Conservation (phyloP, 2,113 vertebrate species). For the Odocoileus virginianus region DNA sequence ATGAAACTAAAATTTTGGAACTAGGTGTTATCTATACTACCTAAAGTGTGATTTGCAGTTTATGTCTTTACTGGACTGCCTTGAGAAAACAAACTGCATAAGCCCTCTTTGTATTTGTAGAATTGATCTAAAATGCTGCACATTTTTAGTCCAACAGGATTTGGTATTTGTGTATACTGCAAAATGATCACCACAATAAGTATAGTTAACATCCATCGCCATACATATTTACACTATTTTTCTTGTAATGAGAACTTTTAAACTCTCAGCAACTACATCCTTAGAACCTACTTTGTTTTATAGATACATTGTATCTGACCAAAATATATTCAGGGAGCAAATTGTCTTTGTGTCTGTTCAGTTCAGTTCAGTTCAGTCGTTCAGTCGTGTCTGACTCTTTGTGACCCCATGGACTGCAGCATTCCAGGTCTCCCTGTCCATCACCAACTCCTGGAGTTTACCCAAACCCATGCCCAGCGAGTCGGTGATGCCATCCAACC, state of each 20-base stretch:
- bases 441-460: background rate
- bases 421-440: background rate
- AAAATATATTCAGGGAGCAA: background rate
- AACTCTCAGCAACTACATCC: background rate
- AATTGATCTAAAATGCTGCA: background rate
- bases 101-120: background rate
- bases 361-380: background rate
- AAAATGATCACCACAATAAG: background rate
- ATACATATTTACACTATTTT: background rate
- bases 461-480: background rate
- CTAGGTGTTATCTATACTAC: background rate
- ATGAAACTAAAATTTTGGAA: background rate
- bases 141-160: background rate
- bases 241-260: background rate
- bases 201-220: too few species aligned
- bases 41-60: background rate
- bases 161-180: background rate
- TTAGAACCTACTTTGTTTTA: background rate
- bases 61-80: background rate
- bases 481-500: background rate
- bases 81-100: background rate
- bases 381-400: accelerated
- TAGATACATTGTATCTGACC: background rate
- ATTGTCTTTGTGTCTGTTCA: background rate
- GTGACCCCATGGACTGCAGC: accelerated